Evolutionary conservation across 2,113 vertebrate species (phyloP), one percentile per base, ranked within the genome.

Genomic region (Taurulus bubalis): DNA sequence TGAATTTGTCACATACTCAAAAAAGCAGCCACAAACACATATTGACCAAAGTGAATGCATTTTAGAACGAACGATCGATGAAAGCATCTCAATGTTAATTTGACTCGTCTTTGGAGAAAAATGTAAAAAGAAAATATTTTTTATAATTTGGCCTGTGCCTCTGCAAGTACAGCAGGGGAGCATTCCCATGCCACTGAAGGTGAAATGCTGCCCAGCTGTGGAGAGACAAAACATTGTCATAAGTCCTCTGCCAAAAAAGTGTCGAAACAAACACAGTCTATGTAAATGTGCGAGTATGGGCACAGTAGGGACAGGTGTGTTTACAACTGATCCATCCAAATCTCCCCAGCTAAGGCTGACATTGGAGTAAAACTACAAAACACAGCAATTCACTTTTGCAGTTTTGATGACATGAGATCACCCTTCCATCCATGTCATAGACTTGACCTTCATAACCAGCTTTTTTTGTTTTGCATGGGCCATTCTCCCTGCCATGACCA

Each of bases 341-440:
- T 94, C 94, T 95, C 93, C 94, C 93, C 79, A 72, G 90, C 92
- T 94, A 85, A 86, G 78, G 83, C 71, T 89, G 77, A 91, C 65
- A 66, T 70, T 56, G 55, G 38, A 87, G 58, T 73, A 32, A 85
- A 85, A 84, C 80, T 75, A 71, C 51, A 38, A 82, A 68, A 49
- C 66, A 64, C 62, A 34, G 30, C 75, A 67, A 64, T 88, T 90
- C 90, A 91, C 79, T 47, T 84, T 69, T 75, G 62, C 82, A 82
- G 64, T 86, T 74, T 85, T 77, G 82, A 58, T 83, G 89, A 89
- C 89, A 85, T 73, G 36, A 71, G 11, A 47, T 86, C 82, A 82
- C 32, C 9, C 75, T 85, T 81, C 71, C 85, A 87, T 86, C 77
- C 88, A 90, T 87, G 36, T 70, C 90, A 89, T 59, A 40, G 24